Evolutionary conservation across 2,113 vertebrate species (phyloP), one percentile per base, ranked within the genome.

Genomic region (Tringa solitaria): DNA sequence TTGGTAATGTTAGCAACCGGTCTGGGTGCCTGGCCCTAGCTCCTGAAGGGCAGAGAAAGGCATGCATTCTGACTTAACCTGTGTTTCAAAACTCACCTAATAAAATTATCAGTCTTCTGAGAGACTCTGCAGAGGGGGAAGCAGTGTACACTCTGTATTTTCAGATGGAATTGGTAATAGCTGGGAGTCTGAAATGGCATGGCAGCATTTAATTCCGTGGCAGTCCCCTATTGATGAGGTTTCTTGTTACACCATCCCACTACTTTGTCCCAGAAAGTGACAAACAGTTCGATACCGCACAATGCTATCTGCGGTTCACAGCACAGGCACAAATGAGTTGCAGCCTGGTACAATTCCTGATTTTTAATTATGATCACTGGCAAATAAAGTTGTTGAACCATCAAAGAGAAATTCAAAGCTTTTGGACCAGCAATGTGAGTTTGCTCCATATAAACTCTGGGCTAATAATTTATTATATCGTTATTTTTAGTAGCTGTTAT

Each of bases 251-350:
- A 59, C 74, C 3, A 2, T 27, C 89, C 56, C 41, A 33, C 14
- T 54, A 4, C 23, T 83, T 80, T 65, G 45, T 63, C 51, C 27
- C 41, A 53, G 56, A 77, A 92, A 86, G 43, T 26, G 35, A 35
- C 2, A 26, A 46, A 18, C 43, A 65, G 35, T 56, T 86, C 27
- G 48, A 7, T 22, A n/a, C 15, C 4, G 4, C 33, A 37, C 2
- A 2, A 20, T 0, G 0, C 30, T 64, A 24, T 21, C 70, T 73
- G 37, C 0, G 0, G 13, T 32, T 80, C 50, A 54, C 15, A 82
- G 26, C 6, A 0, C 0, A 1, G 24, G 10, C 59, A 77, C 48
- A 83, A 46, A 14, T 0, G 0, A 19, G 8, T 10, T 6, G 3
- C 37, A 79, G 20, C 18, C 18, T 18, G n/a, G 26, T 22, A 63